phyloP scores from a whole-genome alignment of 2,888 invertebrate genomes.

The Cryptocephalus primarius region DNA sequence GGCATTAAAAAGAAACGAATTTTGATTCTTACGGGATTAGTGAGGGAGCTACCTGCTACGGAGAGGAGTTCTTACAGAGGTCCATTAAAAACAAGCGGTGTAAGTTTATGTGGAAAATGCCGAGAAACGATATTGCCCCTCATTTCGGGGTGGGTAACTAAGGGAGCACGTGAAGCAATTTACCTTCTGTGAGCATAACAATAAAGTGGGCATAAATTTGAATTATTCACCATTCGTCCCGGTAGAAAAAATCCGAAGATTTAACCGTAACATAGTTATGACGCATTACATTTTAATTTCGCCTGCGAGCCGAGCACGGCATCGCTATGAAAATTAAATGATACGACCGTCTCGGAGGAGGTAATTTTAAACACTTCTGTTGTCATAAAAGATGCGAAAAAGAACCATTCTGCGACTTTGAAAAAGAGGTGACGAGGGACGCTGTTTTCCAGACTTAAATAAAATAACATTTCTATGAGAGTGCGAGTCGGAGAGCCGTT shows the following conservation, averaged over 20 bases:
- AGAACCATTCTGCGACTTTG: constrained; percentile 35
- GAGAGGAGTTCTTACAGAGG: too few species aligned
- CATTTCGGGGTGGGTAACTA: too few species aligned
- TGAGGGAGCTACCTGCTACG: too few species aligned
- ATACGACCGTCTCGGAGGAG: constrained; percentile 34
- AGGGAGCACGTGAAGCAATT: constrained; percentile 1
- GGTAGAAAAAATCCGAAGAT: constrained; percentile 22
- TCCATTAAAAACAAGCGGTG: too few species aligned
- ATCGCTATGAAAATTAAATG: constrained; percentile 37
- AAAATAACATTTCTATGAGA: constrained; percentile 36
- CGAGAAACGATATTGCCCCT: too few species aligned
- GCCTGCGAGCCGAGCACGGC: constrained; percentile 18
- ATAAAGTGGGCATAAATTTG: constrained; percentile 20
- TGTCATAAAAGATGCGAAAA: constrained; percentile 37
- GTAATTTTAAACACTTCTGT: constrained; percentile 39
- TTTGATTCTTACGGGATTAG: too few species aligned
- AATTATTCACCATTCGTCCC: constrained; percentile 25
- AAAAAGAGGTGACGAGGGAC: constrained; percentile 36
- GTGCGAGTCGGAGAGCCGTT: constrained; percentile 27
- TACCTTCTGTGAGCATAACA: constrained; percentile 11
- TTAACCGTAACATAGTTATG: constrained; percentile 34
- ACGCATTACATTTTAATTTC: constrained; percentile 35
- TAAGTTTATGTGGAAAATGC: too few species aligned
- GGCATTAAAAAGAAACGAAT: too few species aligned
- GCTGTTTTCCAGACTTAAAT: constrained; percentile 33